A percentile compares a stretch with the other conserved stretches of the same genome.
Conservation (phyloP, 2,888 invertebrate genomes). For the Cosmia pyralina region DNA sequence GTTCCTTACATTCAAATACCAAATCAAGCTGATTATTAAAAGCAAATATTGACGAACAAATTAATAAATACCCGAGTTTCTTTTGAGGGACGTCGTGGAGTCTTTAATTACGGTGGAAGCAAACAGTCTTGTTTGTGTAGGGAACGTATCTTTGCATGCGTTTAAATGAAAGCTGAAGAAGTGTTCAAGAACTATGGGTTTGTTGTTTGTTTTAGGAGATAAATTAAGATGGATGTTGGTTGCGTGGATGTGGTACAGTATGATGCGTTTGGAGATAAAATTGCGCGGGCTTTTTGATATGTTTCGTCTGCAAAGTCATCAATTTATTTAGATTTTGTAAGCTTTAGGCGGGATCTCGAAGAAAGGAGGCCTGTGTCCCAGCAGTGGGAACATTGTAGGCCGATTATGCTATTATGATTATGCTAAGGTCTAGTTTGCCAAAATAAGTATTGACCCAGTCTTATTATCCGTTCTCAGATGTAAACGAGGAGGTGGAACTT, state of each 20-base stretch:
- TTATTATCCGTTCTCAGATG: too few relatives aligned
- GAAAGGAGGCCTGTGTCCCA: too few relatives aligned
- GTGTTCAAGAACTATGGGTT: slow-evolving; percentile 84
- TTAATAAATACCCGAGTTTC: slow-evolving; percentile 88
- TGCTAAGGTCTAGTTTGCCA: too few relatives aligned
- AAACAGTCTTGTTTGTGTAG: slow-evolving; percentile 86
- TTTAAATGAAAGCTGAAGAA: slow-evolving; percentile 87
- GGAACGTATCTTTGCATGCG: slow-evolving; percentile 86
- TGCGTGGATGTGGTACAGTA: slow-evolving; percentile 58
- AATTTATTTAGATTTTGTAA: too few relatives aligned
- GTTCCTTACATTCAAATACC: slow-evolving; percentile 68
- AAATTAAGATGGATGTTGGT: slow-evolving; percentile 73
- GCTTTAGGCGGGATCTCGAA: too few relatives aligned
- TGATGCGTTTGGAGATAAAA: background rate
- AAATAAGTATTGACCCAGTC: too few relatives aligned
- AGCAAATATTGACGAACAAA: slow-evolving; percentile 87
- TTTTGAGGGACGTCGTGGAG: slow-evolving; percentile 85
- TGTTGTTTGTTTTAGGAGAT: slow-evolving; percentile 79
- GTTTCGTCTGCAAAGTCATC: too few relatives aligned
- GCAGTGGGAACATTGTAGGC: too few relatives aligned
- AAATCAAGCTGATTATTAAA: slow-evolving; percentile 84
- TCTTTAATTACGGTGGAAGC: slow-evolving; percentile 86
- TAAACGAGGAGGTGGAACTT: too few relatives aligned
- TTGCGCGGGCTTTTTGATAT: too few relatives aligned
- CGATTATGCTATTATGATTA: too few relatives aligned